phyloP scores from a whole-genome alignment of 2,797 vertebrate species.

The Anguilla megastoma region DNA sequence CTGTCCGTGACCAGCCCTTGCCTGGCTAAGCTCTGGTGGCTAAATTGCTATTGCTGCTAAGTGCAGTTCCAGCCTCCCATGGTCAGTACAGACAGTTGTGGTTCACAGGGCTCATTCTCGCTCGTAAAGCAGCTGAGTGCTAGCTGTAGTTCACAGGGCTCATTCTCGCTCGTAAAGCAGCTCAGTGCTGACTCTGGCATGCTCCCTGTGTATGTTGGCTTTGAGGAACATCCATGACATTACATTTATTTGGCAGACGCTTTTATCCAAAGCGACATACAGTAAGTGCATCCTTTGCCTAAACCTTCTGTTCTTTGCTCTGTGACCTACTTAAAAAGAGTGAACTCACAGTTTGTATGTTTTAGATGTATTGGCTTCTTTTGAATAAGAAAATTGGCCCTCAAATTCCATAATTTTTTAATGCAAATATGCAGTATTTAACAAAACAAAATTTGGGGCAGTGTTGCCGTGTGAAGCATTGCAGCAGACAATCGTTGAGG shows the following conservation, averaged over 20 bases:
- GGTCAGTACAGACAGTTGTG: too few relatives aligned
- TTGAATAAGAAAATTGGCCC: neutral
- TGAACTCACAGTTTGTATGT: neutral
- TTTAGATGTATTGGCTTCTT: neutral
- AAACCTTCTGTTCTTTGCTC: slow-evolving; percentile 56
- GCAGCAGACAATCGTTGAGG: neutral
- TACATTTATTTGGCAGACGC: too few relatives aligned
- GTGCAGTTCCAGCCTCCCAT: too few relatives aligned
- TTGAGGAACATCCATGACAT: neutral
- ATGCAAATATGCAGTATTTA: neutral
- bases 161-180: neutral
- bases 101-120: too few relatives aligned
- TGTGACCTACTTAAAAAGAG: neutral
- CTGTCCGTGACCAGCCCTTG: neutral
- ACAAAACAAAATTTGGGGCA: too few relatives aligned
- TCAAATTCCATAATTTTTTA: neutral
- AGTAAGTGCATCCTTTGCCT: too few relatives aligned
- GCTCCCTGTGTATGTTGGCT: slow-evolving; percentile 34
- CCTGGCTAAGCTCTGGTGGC: neutral
- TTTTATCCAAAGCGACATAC: too few relatives aligned
- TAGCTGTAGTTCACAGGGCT: too few relatives aligned
- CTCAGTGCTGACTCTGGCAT: slow-evolving; percentile 39
- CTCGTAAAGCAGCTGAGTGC: too few relatives aligned
- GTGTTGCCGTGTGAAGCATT: neutral
- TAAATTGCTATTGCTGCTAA: neutral